Evolutionary conservation across 2,888 invertebrate genomes (phyloP).

Genomic region (Dasypogon diadema): DNA sequence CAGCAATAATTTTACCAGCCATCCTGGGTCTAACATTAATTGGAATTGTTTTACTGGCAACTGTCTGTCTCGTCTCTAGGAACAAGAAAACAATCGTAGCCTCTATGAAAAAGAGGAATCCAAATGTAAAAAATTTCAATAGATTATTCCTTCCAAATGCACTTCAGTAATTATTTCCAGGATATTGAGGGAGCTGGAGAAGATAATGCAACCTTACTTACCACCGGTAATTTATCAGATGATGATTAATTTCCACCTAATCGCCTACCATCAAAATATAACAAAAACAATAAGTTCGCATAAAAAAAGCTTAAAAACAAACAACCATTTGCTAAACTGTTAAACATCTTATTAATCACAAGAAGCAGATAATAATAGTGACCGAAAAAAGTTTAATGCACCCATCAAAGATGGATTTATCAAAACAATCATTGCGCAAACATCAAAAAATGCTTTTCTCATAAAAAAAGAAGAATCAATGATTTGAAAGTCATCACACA

Average conservation of each 20-base stretch:
- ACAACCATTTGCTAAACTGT: background rate
- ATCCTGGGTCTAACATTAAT: slow-evolving; percentile 69
- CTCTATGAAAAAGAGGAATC: slow-evolving; percentile 66
- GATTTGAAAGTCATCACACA: slow-evolving; percentile 14
- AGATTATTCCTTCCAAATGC: background rate
- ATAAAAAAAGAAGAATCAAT: slow-evolving; percentile 6
- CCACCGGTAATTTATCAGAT: slow-evolving; percentile 65
- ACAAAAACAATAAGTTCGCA: background rate
- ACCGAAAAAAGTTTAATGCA: background rate
- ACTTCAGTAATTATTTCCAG: slow-evolving; percentile 59
- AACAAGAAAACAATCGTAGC: slow-evolving; percentile 66
- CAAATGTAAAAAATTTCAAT: slow-evolving; percentile 66
- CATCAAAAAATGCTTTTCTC: slow-evolving; percentile 21
- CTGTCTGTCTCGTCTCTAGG: slow-evolving; percentile 72
- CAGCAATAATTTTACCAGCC: slow-evolving; percentile 73
- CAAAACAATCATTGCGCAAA: background rate
- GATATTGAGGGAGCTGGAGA: slow-evolving; percentile 65
- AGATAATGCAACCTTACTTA: slow-evolving; percentile 65
- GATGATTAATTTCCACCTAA: slow-evolving; percentile 62
- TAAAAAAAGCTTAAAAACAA: slow-evolving; percentile 56
- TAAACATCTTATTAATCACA: background rate
- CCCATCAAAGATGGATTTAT: background rate
- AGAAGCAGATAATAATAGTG: background rate
- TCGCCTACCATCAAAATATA: slow-evolving; percentile 52
- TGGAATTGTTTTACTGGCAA: slow-evolving; percentile 70